Conservation (phyloP, 37 sponge, comb jelly and placozoan species). For the Crambe crambe region DNA sequence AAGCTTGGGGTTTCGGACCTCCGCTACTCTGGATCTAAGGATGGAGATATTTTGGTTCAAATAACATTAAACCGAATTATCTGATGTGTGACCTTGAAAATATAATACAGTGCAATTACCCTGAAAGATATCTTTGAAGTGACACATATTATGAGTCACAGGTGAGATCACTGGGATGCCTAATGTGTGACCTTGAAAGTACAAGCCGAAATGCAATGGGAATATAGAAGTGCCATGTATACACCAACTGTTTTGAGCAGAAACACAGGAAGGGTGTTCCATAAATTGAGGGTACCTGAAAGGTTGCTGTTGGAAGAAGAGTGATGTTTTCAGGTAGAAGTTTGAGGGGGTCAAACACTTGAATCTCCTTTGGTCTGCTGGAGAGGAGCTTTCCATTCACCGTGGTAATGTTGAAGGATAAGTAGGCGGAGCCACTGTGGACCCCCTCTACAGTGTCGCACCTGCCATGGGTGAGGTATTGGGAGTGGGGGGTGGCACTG, state of each 20-base stretch:
- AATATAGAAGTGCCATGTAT: too few relatives aligned
- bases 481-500: background rate
- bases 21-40: slow-evolving; percentile 70
- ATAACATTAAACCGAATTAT: background rate
- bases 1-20: slow-evolving; percentile 65
- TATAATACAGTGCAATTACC: too few relatives aligned
- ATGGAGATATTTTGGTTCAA: background rate
- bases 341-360: slow-evolving; percentile 68
- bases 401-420: slow-evolving; percentile 77
- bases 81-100: too few relatives aligned
- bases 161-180: too few relatives aligned
- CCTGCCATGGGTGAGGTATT: slow-evolving; percentile 18
- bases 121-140: too few relatives aligned
- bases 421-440: slow-evolving; percentile 61
- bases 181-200: too few relatives aligned
- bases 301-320: slow-evolving; percentile 67
- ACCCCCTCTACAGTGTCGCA: slow-evolving; percentile 63
- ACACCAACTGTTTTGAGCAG: too few relatives aligned
- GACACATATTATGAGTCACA: too few relatives aligned
- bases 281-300: slow-evolving; percentile 48
- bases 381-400: slow-evolving; percentile 50
- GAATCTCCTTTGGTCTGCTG: slow-evolving; percentile 73
- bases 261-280: background rate
- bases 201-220: too few relatives aligned
- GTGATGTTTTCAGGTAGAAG: slow-evolving; percentile 57